A percentile compares a stretch with the other conserved stretches of the same genome.
Conservation (phyloP, 2,113 vertebrate genomes). For the Entomyzon cyanotis region DNA sequence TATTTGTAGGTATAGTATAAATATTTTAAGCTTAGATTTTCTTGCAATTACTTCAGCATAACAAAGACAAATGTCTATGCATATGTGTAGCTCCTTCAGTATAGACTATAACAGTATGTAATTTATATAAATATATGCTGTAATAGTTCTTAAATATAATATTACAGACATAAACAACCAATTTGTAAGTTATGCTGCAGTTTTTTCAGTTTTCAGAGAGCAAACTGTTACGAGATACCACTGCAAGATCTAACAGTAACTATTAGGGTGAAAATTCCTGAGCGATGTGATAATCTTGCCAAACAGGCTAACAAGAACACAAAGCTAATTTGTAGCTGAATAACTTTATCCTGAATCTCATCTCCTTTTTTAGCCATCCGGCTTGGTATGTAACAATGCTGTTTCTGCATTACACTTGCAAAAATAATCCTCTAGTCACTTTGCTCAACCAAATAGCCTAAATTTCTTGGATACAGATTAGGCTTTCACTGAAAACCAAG, state of each 20-base stretch:
- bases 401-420: background rate
- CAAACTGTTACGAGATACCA: background rate
- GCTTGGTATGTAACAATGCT: background rate
- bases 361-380: background rate
- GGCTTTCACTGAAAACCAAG: background rate
- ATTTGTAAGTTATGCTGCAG: background rate
- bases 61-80: background rate
- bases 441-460: background rate
- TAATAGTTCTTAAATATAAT: background rate
- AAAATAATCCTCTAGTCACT: background rate
- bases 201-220: background rate
- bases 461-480: background rate
- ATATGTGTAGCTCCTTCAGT: background rate
- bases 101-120: background rate
- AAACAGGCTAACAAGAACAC: background rate
- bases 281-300: background rate
- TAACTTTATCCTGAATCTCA: background rate
- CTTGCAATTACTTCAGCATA: background rate
- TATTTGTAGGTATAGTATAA: background rate
- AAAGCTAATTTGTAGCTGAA: constrained; percentile 10
- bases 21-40: background rate
- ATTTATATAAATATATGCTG: background rate
- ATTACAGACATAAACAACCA: background rate
- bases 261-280: constrained; percentile 4
- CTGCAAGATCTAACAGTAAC: background rate